A percentile compares a stretch with the other conserved stretches of the same genome.
These are phyloP conservation scores for Muscidifurax raptorellus DNA, from an alignment of 1,140 invertebrate species.

Conservation along the genomic window DNA sequence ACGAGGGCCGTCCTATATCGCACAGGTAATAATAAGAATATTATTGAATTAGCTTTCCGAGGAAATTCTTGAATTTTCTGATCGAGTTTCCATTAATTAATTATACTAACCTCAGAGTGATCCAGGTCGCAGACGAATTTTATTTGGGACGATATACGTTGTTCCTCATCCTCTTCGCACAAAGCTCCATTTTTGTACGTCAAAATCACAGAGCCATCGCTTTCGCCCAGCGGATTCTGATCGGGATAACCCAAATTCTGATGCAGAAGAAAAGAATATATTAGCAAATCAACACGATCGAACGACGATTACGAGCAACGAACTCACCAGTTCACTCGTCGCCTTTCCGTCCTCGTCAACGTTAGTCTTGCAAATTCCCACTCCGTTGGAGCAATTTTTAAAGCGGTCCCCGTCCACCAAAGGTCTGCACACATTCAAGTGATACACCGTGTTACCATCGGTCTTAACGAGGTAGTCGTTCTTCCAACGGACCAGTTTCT, in stretches of 20 bases:
- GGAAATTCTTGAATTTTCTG: not conserved
- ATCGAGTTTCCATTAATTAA: not conserved
- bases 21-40: not conserved
- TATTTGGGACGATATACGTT: not conserved
- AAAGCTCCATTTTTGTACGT: not conserved
- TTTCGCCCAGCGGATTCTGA: not conserved
- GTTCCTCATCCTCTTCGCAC: not conserved
- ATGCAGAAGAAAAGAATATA: not conserved
- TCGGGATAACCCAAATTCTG: not conserved
- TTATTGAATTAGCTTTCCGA: not conserved
- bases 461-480: not conserved
- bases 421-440: not conserved
- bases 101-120: not conserved
- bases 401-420: not conserved
- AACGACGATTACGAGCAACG: not conserved
- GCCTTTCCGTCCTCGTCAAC: not conserved
- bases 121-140: not conserved
- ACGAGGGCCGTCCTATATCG: not conserved
- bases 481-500: not conserved
- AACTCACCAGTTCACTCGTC: not conserved
- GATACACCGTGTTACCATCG: not conserved
- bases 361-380: constrained; percentile 7
- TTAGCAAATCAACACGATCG: not conserved
- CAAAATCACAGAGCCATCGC: not conserved
- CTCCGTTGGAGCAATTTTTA: not conserved